Evolutionary conservation across 2,888 invertebrate species (phyloP).

Genomic region (Candidula unifasciata): DNA sequence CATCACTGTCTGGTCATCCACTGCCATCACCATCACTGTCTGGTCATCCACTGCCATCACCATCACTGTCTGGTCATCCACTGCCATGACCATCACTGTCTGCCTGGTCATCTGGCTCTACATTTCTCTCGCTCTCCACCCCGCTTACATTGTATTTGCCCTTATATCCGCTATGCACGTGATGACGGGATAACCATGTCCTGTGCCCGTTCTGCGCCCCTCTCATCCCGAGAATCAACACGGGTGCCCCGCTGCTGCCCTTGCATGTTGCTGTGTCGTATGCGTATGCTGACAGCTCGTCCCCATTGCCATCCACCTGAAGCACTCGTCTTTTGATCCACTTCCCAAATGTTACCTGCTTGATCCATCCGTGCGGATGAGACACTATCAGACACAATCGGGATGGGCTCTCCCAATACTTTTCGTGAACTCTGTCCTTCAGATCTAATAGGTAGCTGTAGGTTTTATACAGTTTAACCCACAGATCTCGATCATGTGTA

Average conservation of each 20-base stretch:
- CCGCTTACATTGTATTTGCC: conserved; percentile 10
- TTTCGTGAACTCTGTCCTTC: background rate
- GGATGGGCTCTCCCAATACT: conserved; percentile 13
- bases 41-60: too few species aligned
- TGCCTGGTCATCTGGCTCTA: background rate
- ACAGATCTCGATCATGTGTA: conserved; percentile 34
- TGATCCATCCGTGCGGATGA: conserved; percentile 33
- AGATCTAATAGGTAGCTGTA: background rate
- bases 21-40: too few species aligned
- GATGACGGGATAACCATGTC: conserved; percentile 3
- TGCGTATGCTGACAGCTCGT: background rate
- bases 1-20: too few species aligned
- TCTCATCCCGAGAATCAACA: conserved; percentile 24
- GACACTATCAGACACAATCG: conserved; percentile 10
- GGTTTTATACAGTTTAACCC: background rate
- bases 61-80: background rate
- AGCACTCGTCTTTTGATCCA: background rate
- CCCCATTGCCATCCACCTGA: background rate
- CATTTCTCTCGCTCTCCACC: background rate
- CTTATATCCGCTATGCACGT: background rate
- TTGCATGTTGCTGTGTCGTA: conserved; percentile 15
- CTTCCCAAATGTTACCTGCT: conserved; percentile 19
- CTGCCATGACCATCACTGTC: background rate
- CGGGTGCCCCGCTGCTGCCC: conserved; percentile 29
- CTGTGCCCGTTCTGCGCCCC: background rate